Evolutionary conservation across 2,888 invertebrate genomes (phyloP).

Genomic region (Octonoba sinensis): DNA sequence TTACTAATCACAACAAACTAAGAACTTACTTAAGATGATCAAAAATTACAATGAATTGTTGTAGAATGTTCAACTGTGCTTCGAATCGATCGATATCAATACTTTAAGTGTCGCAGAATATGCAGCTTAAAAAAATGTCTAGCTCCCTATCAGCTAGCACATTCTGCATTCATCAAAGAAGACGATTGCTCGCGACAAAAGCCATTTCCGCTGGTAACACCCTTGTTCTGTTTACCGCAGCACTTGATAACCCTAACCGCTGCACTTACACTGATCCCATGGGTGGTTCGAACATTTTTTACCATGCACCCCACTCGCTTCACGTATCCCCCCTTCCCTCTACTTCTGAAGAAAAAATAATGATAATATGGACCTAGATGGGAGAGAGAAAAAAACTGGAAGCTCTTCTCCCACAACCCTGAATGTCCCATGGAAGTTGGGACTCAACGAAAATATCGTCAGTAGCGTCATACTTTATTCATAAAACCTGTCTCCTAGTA

Average conservation of each 20-base stretch:
- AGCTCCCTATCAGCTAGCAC: no score
- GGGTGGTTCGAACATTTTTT: not conserved
- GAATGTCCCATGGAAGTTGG: conserved; percentile 10
- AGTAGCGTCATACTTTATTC: conserved; percentile 51
- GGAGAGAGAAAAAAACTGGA: conserved; percentile 15
- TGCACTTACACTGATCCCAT: conserved; percentile 10
- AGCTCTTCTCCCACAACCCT: conserved; percentile 14
- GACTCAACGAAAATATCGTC: conserved; percentile 17
- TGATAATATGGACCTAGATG: not conserved
- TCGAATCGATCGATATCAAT: no score
- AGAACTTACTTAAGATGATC: no score
- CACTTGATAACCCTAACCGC: conserved; percentile 12
- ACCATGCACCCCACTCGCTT: not conserved
- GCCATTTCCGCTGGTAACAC: no score
- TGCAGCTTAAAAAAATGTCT: no score
- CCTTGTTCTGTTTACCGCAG: not conserved
- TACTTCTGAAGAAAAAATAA: conserved; percentile 8
- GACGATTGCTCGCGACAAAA: no score
- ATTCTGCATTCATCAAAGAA: no score
- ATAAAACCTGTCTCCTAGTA: conserved; percentile 41
- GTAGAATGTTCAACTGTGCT: no score
- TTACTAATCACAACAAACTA: no score
- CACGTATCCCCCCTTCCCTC: conserved; percentile 4
- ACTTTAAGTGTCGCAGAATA: no score
- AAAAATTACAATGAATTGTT: no score